Percentiles rank a stretch among this genome's conserved stretches.
Evolutionary conservation across 1,140 invertebrate species (phyloP).

Genomic region (Spodoptera litura): DNA sequence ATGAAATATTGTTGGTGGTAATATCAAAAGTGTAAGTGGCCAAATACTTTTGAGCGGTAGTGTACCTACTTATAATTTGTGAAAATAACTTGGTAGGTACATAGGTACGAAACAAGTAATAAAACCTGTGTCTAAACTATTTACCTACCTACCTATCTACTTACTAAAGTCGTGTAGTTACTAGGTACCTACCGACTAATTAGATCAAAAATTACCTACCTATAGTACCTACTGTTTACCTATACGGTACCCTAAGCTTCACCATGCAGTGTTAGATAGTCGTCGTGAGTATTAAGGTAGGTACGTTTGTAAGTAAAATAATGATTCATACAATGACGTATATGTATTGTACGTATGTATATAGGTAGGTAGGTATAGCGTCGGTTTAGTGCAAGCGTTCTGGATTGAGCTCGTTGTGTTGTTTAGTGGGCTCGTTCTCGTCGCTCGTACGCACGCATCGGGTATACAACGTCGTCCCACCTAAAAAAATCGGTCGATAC

Average conservation of each 20-base stretch:
- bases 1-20: no score
- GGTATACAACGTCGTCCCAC: slow-evolving; percentile 51
- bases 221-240: no score
- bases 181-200: no score
- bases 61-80: no score
- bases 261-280: background rate
- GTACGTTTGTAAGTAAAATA: slow-evolving; percentile 37
- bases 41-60: no score
- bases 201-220: no score
- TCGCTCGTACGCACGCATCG: slow-evolving; percentile 59
- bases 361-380: slow-evolving; percentile 42
- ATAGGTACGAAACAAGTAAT: no score
- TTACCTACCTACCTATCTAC: no score
- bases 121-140: no score
- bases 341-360: background rate
- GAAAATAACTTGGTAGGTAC: no score
- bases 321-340: slow-evolving; percentile 59
- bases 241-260: background rate
- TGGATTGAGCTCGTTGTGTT: slow-evolving; percentile 52
- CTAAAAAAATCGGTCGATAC: slow-evolving; percentile 37
- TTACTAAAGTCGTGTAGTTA: no score
- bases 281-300: slow-evolving; percentile 1
- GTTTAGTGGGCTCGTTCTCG: slow-evolving; percentile 58
- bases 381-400: slow-evolving; percentile 55
- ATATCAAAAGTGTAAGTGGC: no score